These are phyloP conservation scores for Dione vanillae DNA, from an alignment of 2,888 invertebrate genomes.

Conservation along the genomic window DNA sequence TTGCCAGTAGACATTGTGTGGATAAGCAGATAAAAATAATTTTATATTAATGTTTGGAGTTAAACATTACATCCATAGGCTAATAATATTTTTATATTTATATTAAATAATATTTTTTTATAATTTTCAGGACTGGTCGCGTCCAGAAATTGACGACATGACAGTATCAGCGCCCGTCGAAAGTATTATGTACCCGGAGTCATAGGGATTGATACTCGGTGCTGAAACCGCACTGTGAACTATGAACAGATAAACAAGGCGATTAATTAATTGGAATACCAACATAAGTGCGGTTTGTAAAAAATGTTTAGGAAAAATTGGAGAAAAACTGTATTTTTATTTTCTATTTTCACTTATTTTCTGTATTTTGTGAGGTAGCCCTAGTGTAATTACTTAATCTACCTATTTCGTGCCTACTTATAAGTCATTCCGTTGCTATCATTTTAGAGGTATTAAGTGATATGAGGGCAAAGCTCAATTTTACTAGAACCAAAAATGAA, in stretches of 20 bases:
- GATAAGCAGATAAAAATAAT: no score
- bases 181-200: slow-evolving; percentile 71
- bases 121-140: slow-evolving; percentile 71
- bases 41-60: no score
- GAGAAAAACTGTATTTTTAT: neutral
- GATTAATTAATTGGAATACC: slow-evolving; percentile 6
- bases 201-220: slow-evolving; percentile 57
- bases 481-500: neutral
- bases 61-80: no score
- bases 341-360: neutral
- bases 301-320: neutral
- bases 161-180: slow-evolving; percentile 72
- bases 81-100: no score
- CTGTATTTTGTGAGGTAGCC: neutral
- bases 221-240: slow-evolving; percentile 47
- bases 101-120: neutral
- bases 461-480: neutral
- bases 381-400: no score
- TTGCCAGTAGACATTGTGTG: no score
- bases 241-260: neutral
- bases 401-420: neutral
- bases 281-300: slow-evolving; percentile 1
- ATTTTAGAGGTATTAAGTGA: neutral
- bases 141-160: slow-evolving; percentile 69
- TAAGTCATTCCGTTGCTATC: neutral